phyloP scores from a whole-genome alignment of 1,140 invertebrate genomes.

The Lycorma delicatula region DNA sequence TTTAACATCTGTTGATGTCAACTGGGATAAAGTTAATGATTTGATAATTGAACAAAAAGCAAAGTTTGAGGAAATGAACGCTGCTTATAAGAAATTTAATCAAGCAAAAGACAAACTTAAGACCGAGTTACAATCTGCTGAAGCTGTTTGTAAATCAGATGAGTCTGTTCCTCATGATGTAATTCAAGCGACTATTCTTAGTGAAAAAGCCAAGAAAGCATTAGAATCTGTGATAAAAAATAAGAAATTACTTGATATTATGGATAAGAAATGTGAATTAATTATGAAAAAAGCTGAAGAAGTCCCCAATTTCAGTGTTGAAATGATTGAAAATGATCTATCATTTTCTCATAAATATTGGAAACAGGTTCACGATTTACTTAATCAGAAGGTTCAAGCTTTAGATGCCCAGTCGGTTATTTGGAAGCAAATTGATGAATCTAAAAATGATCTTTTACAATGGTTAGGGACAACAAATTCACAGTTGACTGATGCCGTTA shows the following conservation, averaged over 20 bases:
- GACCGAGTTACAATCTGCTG: conserved; percentile 56
- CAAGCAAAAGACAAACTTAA: conserved; percentile 59
- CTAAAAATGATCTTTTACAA: conserved; percentile 67
- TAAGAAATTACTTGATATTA: conserved; percentile 62
- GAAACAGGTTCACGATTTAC: conserved; percentile 59
- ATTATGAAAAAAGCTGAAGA: conserved; percentile 60
- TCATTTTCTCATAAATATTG: conserved; percentile 56
- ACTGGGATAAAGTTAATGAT: conserved; percentile 69
- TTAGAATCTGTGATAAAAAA: conserved; percentile 63
- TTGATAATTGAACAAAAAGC: conserved; percentile 26
- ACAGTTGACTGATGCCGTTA: conserved; percentile 59
- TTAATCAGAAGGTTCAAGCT: conserved; percentile 60
- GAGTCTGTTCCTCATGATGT: conserved; percentile 53
- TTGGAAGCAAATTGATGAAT: conserved; percentile 85
- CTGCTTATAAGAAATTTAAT: conserved; percentile 64
- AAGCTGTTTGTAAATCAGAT: conserved; percentile 47
- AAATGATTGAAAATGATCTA: conserved; percentile 54
- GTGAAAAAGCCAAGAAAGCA: conserved; percentile 66
- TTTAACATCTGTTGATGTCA: conserved; percentile 61
- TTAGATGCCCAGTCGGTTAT: conserved; percentile 81
- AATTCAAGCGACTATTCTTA: conserved; percentile 45
- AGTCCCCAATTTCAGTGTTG: conserved; percentile 55
- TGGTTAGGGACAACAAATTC: conserved; percentile 78
- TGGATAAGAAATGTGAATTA: conserved; percentile 61
- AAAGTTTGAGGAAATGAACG: conserved; percentile 55